A percentile compares a stretch with the other conserved stretches of the same genome.
Conservation (phyloP, 2,797 vertebrate genomes). For the Lateolabrax maculatus region DNA sequence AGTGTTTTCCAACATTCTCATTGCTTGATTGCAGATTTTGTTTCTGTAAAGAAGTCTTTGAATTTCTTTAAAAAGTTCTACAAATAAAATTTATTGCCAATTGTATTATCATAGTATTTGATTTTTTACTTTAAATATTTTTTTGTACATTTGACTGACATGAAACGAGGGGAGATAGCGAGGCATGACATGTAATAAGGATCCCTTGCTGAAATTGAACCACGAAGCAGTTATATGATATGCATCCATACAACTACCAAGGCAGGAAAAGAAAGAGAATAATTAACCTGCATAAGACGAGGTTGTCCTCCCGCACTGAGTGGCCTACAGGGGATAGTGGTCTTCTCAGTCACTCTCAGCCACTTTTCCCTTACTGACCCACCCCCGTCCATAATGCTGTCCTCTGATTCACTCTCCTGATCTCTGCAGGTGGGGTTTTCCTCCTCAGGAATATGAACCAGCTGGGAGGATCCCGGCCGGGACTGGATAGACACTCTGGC, state of each 20-base stretch:
- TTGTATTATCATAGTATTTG: no score
- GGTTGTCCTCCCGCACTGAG: constrained; percentile 90
- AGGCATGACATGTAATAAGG: not conserved
- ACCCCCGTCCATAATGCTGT: constrained; percentile 80
- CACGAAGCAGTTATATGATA: not conserved
- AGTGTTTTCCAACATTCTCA: not conserved
- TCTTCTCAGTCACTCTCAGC: constrained; percentile 95
- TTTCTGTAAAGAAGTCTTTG: not conserved
- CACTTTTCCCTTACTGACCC: constrained; percentile 94
- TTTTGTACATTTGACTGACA: not conserved
- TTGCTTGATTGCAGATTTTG: not conserved
- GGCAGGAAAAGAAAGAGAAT: not conserved
- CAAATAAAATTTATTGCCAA: not conserved
- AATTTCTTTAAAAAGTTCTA: not conserved
- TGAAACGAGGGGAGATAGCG: no score
- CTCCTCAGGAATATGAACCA: constrained; percentile 97
- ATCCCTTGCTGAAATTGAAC: not conserved
- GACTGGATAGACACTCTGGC: constrained; percentile 93
- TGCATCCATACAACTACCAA: not conserved
- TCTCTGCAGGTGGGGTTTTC: constrained; percentile 84
- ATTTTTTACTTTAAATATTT: not conserved
- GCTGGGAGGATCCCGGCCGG: constrained; percentile 93
- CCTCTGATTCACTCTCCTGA: constrained; percentile 83
- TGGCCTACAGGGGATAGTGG: constrained; percentile 88
- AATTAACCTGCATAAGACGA: constrained; percentile 92